A percentile compares a stretch with the other conserved stretches of the same genome.
phyloP scores from a whole-genome alignment of 2,888 invertebrate species.

The Nomada lathburiana region DNA sequence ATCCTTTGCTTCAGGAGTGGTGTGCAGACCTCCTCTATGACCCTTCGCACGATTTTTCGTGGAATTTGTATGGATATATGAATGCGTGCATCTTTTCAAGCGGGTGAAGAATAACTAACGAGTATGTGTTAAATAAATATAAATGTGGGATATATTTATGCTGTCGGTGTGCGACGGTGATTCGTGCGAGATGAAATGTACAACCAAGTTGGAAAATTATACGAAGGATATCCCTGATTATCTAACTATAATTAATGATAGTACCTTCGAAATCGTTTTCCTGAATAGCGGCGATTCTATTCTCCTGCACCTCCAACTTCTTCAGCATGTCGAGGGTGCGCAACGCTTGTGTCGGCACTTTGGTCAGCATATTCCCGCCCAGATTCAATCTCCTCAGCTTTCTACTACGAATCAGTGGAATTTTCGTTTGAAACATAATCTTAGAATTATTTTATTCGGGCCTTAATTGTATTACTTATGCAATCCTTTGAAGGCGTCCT shows the following conservation, averaged over 20 bases:
- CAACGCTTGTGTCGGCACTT: constrained; percentile 93
- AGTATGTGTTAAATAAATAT: too few relatives aligned
- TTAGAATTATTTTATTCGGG: background rate
- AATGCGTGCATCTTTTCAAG: too few relatives aligned
- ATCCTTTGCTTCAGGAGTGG: background rate
- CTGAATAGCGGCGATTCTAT: constrained; percentile 90
- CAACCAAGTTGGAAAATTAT: too few relatives aligned
- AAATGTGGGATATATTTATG: too few relatives aligned
- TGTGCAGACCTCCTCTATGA: too few relatives aligned
- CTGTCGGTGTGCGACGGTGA: too few relatives aligned
- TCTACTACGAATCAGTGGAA: constrained; percentile 84
- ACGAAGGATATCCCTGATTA: too few relatives aligned
- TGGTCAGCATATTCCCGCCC: constrained; percentile 92
- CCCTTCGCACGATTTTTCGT: too few relatives aligned
- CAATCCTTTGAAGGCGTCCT: constrained; percentile 93
- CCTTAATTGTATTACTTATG: constrained; percentile 89
- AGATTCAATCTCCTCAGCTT: constrained; percentile 94
- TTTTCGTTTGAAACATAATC: background rate
- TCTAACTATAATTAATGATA: too few relatives aligned
- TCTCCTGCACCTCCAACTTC: constrained; percentile 95
- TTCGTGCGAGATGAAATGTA: too few relatives aligned
- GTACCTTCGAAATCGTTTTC: constrained; percentile 95
- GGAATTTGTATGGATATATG: too few relatives aligned
- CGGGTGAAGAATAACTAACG: too few relatives aligned
- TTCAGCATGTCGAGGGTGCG: constrained; percentile 91